Percentiles rank a stretch among this genome's conserved stretches.
Evolutionary conservation across 2,888 invertebrate genomes (phyloP).

Genomic region (Harmothoe impar): DNA sequence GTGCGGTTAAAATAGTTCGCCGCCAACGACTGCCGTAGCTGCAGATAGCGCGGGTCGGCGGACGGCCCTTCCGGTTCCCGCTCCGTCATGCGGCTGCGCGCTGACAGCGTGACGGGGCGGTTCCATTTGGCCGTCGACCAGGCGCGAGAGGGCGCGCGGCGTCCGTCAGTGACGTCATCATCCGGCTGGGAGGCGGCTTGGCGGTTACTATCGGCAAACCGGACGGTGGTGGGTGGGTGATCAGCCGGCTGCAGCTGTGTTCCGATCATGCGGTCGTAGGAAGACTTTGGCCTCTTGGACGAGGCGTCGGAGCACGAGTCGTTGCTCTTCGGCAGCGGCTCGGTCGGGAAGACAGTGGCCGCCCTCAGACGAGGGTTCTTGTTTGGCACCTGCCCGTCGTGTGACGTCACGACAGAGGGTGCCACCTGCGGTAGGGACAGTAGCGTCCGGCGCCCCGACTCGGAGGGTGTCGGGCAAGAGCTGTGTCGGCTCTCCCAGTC

Average conservation of each 20-base stretch:
- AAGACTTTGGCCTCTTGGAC: conserved; percentile 24
- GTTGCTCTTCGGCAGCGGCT: not conserved
- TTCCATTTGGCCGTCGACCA: conserved; percentile 31
- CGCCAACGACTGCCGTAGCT: conserved; percentile 54
- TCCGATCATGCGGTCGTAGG: conserved; percentile 40
- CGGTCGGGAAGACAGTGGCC: conserved; percentile 46
- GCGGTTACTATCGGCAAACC: not conserved
- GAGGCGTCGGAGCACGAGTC: not conserved
- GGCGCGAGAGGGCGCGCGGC: not conserved
- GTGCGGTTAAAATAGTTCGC: not conserved
- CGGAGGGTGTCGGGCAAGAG: conserved; percentile 46
- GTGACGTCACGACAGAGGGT: conserved; percentile 10
- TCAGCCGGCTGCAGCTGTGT: conserved; percentile 24
- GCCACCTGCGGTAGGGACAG: conserved; percentile 43
- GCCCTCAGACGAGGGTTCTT: conserved; percentile 1
- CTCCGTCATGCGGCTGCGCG: conserved; percentile 1
- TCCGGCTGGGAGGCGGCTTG: not conserved
- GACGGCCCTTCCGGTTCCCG: conserved; percentile 47
- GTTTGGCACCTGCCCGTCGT: not conserved
- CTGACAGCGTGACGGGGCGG: not conserved
- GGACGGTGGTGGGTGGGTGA: conserved; percentile 26
- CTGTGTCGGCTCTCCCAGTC: conserved; percentile 38
- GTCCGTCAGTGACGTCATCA: not conserved
- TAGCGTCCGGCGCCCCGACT: not conserved
- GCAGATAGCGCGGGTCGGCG: conserved; percentile 64